Evolutionary conservation across 2,797 vertebrate species (phyloP).

Genomic region (Ctenopoma kingsleyae): DNA sequence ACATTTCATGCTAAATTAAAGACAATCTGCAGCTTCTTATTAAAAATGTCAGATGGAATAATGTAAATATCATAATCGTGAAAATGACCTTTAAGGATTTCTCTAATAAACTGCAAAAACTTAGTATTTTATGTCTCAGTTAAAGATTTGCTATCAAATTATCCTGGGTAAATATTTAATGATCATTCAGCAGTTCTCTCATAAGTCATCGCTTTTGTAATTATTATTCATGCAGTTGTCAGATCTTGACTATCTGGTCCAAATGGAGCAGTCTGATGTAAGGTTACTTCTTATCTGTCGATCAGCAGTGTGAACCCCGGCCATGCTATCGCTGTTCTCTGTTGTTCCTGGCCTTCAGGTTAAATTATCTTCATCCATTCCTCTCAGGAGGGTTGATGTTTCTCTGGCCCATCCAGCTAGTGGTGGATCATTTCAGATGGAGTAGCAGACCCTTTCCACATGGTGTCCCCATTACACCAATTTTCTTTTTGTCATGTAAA

Average conservation of each 20-base stretch:
- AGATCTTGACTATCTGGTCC: background rate
- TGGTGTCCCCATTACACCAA: constrained; percentile 58
- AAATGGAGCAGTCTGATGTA: background rate
- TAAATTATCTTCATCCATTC: constrained; percentile 12
- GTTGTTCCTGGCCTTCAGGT: constrained; percentile 13
- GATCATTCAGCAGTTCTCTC: background rate
- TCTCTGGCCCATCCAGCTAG: background rate
- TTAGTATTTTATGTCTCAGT: constrained; percentile 21
- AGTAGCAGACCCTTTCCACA: constrained; percentile 53
- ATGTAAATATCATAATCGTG: constrained; percentile 37
- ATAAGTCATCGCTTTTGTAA: constrained; percentile 8
- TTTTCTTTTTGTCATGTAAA: background rate
- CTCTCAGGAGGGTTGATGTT: constrained; percentile 10
- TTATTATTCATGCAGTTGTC: background rate
- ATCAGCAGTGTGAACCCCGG: constrained; percentile 3
- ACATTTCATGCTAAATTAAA: background rate
- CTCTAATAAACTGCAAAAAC: constrained; percentile 32
- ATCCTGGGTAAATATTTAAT: constrained; percentile 9
- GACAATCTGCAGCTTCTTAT: constrained; percentile 5
- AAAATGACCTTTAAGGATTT: constrained; percentile 45
- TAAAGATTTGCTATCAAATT: background rate
- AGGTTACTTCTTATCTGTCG: constrained; percentile 17
- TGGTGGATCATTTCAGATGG: constrained; percentile 15
- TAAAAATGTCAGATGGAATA: constrained; percentile 15
- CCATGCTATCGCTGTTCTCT: background rate